Percentiles rank a stretch among this genome's conserved stretches.
phyloP scores from a whole-genome alignment of 2,113 vertebrate genomes.

The Acrocephalus arundinaceus region DNA sequence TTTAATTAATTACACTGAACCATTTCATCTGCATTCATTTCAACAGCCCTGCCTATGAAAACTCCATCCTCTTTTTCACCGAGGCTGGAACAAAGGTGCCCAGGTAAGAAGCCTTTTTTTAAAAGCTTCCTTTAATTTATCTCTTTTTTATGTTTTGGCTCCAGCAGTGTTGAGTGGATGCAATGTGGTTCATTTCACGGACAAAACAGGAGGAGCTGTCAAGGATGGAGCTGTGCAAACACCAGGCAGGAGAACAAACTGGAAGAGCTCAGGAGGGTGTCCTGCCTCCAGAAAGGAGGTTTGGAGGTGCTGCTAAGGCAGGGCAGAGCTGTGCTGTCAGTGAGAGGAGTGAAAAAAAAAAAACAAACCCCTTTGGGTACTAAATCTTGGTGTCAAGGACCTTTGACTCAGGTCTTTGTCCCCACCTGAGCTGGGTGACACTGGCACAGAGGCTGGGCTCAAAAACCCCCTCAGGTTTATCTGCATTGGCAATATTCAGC shows the following conservation, averaged over 20 bases:
- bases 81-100: not conserved
- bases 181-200: not conserved
- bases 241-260: not conserved
- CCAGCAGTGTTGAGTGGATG: not conserved
- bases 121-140: not conserved
- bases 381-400: not conserved
- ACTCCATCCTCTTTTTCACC: not conserved
- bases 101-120: not conserved
- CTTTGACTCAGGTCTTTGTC: not conserved
- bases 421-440: not conserved
- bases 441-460: not conserved
- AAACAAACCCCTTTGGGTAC: not conserved
- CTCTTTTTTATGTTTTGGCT: not conserved
- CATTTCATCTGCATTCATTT: not conserved
- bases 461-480: not conserved
- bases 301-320: not conserved
- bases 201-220: not conserved
- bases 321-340: not conserved
- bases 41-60: not conserved
- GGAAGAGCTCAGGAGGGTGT: not conserved
- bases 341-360: not conserved
- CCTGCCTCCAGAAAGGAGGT: not conserved
- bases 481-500: not conserved
- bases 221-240: not conserved
- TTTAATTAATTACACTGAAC: constrained; percentile 17